Conservation (phyloP, 2,888 invertebrate genomes). For the Ectemnius continuus region DNA sequence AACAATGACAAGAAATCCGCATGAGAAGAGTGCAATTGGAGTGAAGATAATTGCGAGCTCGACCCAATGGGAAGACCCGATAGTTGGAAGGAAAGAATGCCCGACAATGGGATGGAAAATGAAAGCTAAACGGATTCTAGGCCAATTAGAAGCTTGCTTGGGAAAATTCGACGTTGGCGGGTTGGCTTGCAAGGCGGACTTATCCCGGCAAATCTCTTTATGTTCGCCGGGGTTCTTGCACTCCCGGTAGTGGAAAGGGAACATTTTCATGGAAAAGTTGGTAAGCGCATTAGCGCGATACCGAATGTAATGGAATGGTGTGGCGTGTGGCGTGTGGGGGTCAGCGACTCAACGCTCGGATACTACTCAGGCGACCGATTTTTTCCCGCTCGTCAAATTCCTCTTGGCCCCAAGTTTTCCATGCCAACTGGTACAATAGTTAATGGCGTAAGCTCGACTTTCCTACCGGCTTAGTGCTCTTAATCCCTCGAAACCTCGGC, state of each 20-base stretch:
- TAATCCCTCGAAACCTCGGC: conserved; percentile 38
- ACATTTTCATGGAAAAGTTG: conserved; percentile 30
- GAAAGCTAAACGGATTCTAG: too few species aligned
- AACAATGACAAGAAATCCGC: too few species aligned
- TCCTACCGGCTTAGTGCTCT: conserved; percentile 33
- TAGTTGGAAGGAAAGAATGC: too few species aligned
- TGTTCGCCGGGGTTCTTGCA: conserved; percentile 18
- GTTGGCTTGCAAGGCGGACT: not conserved
- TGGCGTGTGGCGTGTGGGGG: not conserved
- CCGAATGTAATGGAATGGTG: conserved; percentile 31
- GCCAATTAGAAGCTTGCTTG: not conserved
- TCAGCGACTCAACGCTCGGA: conserved; percentile 10
- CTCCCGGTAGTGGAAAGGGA: conserved; percentile 20
- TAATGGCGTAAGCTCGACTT: conserved; percentile 58
- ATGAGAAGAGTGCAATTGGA: too few species aligned
- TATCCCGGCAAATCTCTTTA: conserved; percentile 13
- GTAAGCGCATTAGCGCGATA: conserved; percentile 44
- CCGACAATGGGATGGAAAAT: too few species aligned
- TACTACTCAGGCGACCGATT: conserved; percentile 9
- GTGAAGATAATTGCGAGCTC: too few species aligned
- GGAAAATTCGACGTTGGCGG: not conserved
- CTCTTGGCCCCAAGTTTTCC: conserved; percentile 29
- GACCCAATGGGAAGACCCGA: too few species aligned
- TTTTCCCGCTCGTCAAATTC: conserved; percentile 33
- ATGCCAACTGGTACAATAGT: conserved; percentile 70